These are phyloP conservation scores for Callimorpha dominula DNA, from an alignment of 2,888 invertebrate species.

Conservation along the genomic window DNA sequence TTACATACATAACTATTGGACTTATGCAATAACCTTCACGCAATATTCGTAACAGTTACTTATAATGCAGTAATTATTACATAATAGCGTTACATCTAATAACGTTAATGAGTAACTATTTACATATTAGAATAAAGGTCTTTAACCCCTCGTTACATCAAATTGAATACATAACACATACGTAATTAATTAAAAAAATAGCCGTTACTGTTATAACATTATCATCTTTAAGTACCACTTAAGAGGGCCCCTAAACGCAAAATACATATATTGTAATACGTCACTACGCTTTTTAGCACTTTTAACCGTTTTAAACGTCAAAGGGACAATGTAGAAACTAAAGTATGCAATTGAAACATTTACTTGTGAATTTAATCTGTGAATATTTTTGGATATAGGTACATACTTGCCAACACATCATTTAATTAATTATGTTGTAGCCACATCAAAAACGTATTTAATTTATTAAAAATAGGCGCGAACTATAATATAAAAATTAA, in stretches of 20 bases:
- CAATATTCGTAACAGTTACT: not conserved
- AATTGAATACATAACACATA: not conserved
- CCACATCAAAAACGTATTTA: too few species aligned
- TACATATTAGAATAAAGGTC: not conserved
- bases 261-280: not conserved
- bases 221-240: not conserved
- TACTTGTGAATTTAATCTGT: not conserved
- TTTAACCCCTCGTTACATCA: not conserved
- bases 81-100: not conserved
- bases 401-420: too few species aligned
- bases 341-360: not conserved
- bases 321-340: not conserved
- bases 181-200: not conserved
- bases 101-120: not conserved
- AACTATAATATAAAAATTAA: too few species aligned
- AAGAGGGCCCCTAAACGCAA: not conserved
- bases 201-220: not conserved
- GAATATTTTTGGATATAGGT: too few species aligned
- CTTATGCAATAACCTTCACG: too few species aligned
- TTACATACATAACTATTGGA: too few species aligned
- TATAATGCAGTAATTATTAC: not conserved
- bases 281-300: not conserved
- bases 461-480: too few species aligned
- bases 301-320: not conserved
- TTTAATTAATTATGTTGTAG: too few species aligned